A percentile compares a stretch with the other conserved stretches of the same genome.
Evolutionary conservation across 2,888 invertebrate species (phyloP).

Genomic region (Poecilobothrus nobilitatus): DNA sequence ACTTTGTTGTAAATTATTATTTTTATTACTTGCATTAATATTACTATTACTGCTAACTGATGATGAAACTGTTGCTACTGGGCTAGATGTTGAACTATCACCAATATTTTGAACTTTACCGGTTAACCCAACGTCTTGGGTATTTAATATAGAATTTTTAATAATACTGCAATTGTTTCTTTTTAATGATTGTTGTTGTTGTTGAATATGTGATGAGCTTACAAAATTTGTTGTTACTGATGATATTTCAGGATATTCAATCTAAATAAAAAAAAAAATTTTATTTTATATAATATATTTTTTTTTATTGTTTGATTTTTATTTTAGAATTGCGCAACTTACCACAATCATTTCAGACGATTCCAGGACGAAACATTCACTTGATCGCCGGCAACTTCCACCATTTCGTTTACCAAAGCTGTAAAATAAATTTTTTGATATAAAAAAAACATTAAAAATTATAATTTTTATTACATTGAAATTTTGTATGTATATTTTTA

Average conservation of each 20-base stretch:
- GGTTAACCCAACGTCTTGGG: neutral
- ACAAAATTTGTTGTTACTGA: slow-evolving; percentile 16
- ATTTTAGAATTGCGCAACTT: too few relatives aligned
- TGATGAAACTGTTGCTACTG: neutral
- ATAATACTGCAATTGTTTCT: neutral
- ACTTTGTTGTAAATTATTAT: neutral
- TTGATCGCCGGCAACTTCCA: slow-evolving; percentile 65
- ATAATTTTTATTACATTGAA: too few relatives aligned
- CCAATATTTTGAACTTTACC: neutral
- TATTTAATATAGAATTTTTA: neutral
- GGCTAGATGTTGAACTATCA: neutral
- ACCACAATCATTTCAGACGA: slow-evolving; percentile 83
- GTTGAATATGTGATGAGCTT: slow-evolving; percentile 13
- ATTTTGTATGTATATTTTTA: too few relatives aligned
- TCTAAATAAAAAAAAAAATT: slow-evolving; percentile 14
- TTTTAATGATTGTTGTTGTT: slow-evolving; percentile 11
- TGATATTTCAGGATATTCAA: slow-evolving; percentile 19
- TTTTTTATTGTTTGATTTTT: neutral
- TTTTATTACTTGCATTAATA: neutral
- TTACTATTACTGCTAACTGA: too few relatives aligned
- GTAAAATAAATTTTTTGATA: too few relatives aligned
- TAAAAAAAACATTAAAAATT: too few relatives aligned
- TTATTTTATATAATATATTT: too few relatives aligned
- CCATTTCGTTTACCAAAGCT: slow-evolving; percentile 77
- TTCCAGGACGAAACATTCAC: slow-evolving; percentile 78